These are phyloP conservation scores for Chionis minor DNA, from an alignment of 2,113 vertebrate genomes.

Conservation along the genomic window DNA sequence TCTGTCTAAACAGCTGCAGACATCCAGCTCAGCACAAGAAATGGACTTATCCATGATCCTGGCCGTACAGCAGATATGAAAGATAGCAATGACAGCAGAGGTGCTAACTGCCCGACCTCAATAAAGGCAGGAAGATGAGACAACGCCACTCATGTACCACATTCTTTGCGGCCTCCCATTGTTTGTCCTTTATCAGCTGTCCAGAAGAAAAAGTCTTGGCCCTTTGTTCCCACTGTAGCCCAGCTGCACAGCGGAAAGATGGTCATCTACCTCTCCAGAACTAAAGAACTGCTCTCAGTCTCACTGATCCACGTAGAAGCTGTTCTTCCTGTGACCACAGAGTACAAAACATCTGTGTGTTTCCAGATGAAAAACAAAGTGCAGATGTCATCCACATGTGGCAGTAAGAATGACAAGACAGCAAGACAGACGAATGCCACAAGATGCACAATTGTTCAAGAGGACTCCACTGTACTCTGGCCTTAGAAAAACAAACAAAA, in stretches of 20 bases:
- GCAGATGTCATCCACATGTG: slow-evolving; percentile 4
- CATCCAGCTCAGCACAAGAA: neutral
- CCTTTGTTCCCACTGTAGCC: neutral
- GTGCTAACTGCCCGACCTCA: neutral
- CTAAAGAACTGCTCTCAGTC: neutral
- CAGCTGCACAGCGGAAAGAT: neutral
- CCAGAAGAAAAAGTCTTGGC: neutral
- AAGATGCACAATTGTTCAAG: neutral
- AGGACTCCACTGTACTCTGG: neutral
- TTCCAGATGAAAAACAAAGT: slow-evolving; percentile 9
- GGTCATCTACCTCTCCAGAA: neutral
- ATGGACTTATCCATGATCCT: neutral
- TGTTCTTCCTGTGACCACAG: neutral
- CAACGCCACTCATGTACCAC: neutral
- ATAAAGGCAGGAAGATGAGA: neutral
- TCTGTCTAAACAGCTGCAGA: neutral
- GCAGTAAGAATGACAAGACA: neutral
- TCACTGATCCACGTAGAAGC: neutral
- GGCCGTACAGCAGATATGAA: neutral
- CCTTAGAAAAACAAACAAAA: neutral
- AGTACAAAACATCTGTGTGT: neutral
- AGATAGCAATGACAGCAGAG: neutral
- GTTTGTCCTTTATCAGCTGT: neutral
- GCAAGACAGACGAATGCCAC: neutral
- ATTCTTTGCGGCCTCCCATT: neutral